These are phyloP conservation scores for Plestiodon gilberti DNA, from an alignment of 2,113 vertebrate species.

Conservation along the genomic window DNA sequence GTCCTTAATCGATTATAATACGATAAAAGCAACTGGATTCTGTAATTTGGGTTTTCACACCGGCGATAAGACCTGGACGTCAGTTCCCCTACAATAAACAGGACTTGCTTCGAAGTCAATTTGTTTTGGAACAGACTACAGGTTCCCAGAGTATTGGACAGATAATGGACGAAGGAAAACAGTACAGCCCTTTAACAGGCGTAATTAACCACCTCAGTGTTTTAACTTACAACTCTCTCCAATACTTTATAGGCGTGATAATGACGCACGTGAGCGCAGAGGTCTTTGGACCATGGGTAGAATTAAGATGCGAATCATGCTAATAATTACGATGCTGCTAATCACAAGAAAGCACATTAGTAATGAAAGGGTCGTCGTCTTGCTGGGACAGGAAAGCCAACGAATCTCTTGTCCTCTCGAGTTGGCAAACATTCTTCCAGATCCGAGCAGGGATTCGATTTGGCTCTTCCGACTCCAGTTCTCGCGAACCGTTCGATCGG, in stretches of 20 bases:
- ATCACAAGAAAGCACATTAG: neutral
- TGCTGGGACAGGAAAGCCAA: neutral
- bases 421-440: too few species aligned
- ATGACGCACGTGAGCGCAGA: neutral
- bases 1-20: too few species aligned
- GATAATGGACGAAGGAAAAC: neutral
- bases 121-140: neutral
- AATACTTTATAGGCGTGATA: neutral
- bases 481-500: too few species aligned
- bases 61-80: neutral
- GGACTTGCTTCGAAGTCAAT: neutral
- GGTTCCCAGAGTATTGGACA: fast-evolving
- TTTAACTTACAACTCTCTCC: neutral
- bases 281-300: neutral
- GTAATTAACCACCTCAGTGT: neutral
- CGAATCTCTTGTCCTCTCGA: neutral
- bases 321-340: neutral
- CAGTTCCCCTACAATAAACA: neutral
- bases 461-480: neutral
- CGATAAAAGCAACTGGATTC: too few species aligned
- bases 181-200: neutral
- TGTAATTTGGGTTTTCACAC: neutral
- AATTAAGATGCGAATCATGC: neutral
- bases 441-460: neutral
- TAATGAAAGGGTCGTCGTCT: neutral